These are phyloP conservation scores for Rhinogobius similis DNA, from an alignment of 2,113 vertebrate genomes.

Conservation along the genomic window DNA sequence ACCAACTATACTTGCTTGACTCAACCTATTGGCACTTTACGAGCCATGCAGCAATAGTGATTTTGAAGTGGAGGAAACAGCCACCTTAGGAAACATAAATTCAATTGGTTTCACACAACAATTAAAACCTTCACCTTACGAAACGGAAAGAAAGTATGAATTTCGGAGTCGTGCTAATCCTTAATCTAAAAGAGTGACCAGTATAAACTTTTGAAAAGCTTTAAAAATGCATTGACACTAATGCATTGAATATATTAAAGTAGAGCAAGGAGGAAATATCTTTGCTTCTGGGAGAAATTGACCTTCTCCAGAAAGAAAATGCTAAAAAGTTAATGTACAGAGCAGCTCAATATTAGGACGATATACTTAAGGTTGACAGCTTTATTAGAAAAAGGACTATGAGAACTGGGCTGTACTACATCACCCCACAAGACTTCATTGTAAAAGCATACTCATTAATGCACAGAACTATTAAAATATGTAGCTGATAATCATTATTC, in stretches of 20 bases:
- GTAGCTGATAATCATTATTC: too few relatives aligned
- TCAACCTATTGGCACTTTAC: neutral
- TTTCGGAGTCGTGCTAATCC: neutral
- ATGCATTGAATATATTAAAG: slow-evolving; percentile 2
- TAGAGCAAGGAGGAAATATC: neutral
- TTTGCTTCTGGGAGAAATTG: slow-evolving; percentile 3
- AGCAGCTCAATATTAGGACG: neutral
- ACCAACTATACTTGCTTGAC: neutral
- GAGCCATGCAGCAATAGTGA: slow-evolving; percentile 4
- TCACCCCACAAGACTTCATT: neutral
- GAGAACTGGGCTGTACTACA: neutral
- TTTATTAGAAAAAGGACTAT: slow-evolving; percentile 12
- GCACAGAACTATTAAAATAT: neutral
- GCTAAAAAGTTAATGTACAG: slow-evolving; percentile 10
- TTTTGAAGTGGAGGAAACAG: slow-evolving; percentile 5
- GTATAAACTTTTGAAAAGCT: slow-evolving; percentile 3
- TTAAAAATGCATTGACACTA: slow-evolving; percentile 10
- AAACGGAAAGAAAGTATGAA: neutral
- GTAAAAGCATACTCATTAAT: neutral
- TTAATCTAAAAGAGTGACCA: neutral
- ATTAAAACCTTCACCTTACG: neutral
- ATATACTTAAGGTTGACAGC: slow-evolving; percentile 4
- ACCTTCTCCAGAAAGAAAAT: slow-evolving; percentile 3
- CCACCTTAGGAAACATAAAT: neutral
- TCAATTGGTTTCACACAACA: neutral